Percentiles rank a stretch among this genome's conserved stretches.
Conservation (phyloP, 2,113 vertebrate genomes). For the Grallaria varia region DNA sequence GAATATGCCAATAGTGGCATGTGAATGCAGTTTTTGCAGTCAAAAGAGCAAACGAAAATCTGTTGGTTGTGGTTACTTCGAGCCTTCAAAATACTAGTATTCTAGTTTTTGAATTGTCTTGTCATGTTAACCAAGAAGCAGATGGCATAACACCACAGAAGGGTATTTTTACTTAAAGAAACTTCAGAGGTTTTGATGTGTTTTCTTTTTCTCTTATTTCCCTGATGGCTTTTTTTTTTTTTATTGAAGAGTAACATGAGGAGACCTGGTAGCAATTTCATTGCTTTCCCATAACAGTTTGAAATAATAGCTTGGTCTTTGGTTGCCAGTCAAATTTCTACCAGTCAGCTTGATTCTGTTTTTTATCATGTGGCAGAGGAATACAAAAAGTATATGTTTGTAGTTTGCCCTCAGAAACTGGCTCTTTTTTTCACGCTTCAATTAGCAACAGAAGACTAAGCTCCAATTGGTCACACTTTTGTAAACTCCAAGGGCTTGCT, state of each 20-base stretch:
- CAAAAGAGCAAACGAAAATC: slow-evolving; percentile 47
- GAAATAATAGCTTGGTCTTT: slow-evolving; percentile 78
- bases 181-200: slow-evolving; percentile 76
- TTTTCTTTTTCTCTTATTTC: slow-evolving; percentile 78
- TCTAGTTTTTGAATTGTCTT: slow-evolving; percentile 68
- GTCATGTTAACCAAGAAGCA: slow-evolving; percentile 72
- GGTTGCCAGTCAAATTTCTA: slow-evolving; percentile 72
- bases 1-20: slow-evolving; percentile 13
- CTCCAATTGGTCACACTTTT: slow-evolving; percentile 65
- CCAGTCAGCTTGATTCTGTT: slow-evolving; percentile 73
- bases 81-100: slow-evolving; percentile 64
- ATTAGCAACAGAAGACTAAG: slow-evolving; percentile 65
- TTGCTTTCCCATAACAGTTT: slow-evolving; percentile 77
- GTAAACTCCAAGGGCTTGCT: slow-evolving; percentile 46
- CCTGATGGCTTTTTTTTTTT: slow-evolving; percentile 72
- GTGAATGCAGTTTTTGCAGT: slow-evolving; percentile 39
- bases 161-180: slow-evolving; percentile 77
- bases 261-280: slow-evolving; percentile 83
- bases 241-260: slow-evolving; percentile 82
- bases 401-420: slow-evolving; percentile 57
- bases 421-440: slow-evolving; percentile 56
- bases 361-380: slow-evolving; percentile 73
- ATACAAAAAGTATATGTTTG: slow-evolving; percentile 61
- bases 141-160: slow-evolving; percentile 70
- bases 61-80: slow-evolving; percentile 54